Evolutionary conservation across 2,113 vertebrate genomes (phyloP), one percentile per base, ranked within the genome.

Genomic region (Nesoenas mayeri): DNA sequence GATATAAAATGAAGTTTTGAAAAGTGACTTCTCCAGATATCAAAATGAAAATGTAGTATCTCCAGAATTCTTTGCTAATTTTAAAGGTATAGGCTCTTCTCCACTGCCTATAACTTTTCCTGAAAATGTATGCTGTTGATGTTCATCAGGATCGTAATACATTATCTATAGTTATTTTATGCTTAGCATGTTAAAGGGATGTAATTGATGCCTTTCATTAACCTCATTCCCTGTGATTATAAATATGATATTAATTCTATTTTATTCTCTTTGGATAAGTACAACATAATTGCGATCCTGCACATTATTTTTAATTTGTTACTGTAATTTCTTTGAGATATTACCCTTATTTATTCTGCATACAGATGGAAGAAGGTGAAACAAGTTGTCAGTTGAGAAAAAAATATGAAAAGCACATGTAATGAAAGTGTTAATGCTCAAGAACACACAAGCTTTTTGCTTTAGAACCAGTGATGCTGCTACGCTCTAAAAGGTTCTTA

Each of bases 151-250:
- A 89, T 77, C 34, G 25, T 54, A 62, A 66, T 34, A 67, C 5
- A 15, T 82, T 79, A 53, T 82, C 40, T 25, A 57, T 61, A 87
- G 31, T 62, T 89, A 73, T 72, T 82, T 91, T 73, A 73, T 79
- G 67, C 62, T 79, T 73, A 89, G 50, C 75, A 66, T 4, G 2
- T 93, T 79, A 47, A 70, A 93, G 28, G 26, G 28, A 69, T 75
- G 36, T 58, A 89, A 96, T 95, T 91, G 88, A 36, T 88, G 66
- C 25, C 48, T 72, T 91, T 95, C 93, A 91, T 95, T 91, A 94
- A 24, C 56, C n/a, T 94, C 9, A 66, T 79, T 93, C 42, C 22
- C 88, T 32, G 15, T 66, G 58, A 91, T 85, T 88, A 79, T 69
- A 77, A 92, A 87, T 85, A 40, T 91, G 48, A 91, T 93, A 91